phyloP scores from a whole-genome alignment of 2,113 vertebrate genomes.

The Rhineura floridana region DNA sequence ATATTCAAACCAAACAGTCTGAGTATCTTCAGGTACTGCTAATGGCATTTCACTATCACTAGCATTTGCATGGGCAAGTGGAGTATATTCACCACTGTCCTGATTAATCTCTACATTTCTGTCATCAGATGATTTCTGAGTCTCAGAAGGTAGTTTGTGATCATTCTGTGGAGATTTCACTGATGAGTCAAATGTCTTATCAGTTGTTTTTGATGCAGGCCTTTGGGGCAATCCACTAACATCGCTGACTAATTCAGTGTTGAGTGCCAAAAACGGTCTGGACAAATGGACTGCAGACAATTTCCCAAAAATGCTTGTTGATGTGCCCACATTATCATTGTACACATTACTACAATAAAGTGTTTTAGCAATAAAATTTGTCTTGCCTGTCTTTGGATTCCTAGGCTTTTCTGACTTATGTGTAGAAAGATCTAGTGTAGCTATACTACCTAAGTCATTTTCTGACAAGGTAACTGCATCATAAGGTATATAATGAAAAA shows the following conservation, averaged over 20 bases:
- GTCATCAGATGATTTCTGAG: constrained; percentile 44
- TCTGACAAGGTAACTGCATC: constrained; percentile 51
- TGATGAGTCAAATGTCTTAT: constrained; percentile 48
- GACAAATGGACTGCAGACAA: constrained; percentile 61
- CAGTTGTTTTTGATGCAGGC: constrained; percentile 45
- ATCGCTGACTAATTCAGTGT: constrained; percentile 93
- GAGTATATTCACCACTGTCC: constrained; percentile 37
- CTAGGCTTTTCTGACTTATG: constrained; percentile 63
- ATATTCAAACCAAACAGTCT: constrained; percentile 97
- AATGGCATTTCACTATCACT: constrained; percentile 72
- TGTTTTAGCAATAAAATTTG: constrained; percentile 78
- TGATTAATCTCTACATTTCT: constrained; percentile 33
- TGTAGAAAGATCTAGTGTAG: background rate
- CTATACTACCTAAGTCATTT: constrained; percentile 29
- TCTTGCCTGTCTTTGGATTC: constrained; percentile 78
- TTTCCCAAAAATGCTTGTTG: constrained; percentile 40
- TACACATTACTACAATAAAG: constrained; percentile 73
- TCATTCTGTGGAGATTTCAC: constrained; percentile 59
- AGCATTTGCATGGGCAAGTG: constrained; percentile 45
- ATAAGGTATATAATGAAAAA: constrained; percentile 59
- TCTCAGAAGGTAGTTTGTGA: constrained; percentile 53
- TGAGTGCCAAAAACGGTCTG: constrained; percentile 90
- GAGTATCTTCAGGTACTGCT: constrained; percentile 87
- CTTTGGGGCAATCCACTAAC: constrained; percentile 87
- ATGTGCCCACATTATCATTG: constrained; percentile 76